phyloP scores from a whole-genome alignment of 1,140 invertebrate species.

The Drosophila setifemur region DNA sequence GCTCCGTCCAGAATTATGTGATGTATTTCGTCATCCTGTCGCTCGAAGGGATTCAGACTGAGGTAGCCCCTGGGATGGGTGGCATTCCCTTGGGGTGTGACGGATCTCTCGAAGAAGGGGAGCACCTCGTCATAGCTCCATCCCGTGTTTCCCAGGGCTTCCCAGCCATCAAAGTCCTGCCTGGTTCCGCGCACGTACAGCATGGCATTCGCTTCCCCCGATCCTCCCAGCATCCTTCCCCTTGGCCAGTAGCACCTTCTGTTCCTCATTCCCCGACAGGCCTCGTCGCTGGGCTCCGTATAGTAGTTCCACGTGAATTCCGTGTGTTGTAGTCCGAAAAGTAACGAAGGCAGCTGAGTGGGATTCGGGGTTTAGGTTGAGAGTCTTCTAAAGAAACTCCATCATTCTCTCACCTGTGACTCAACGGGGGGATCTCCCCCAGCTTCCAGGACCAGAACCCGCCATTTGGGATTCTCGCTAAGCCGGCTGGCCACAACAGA shows the following conservation, averaged over 20 bases:
- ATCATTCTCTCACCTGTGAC: conserved; percentile 75
- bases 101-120: conserved; percentile 81
- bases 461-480: conserved; percentile 83
- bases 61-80: conserved; percentile 56
- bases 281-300: conserved; percentile 84
- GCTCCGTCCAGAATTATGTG: conserved; percentile 31
- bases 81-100: conserved; percentile 74
- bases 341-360: conserved; percentile 84
- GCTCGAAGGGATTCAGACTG: conserved; percentile 45
- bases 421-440: conserved; percentile 84
- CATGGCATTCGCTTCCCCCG: conserved; percentile 92
- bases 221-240: conserved; percentile 90
- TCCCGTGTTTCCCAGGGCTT: conserved; percentile 82
- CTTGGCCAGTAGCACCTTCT: conserved; percentile 86
- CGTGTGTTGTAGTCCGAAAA: conserved; percentile 83
- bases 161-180: conserved; percentile 85
- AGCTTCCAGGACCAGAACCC: conserved; percentile 86
- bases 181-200: conserved; percentile 67
- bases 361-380: background rate
- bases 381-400: background rate
- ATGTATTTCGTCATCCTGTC: conserved; percentile 69
- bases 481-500: conserved; percentile 85
- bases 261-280: conserved; percentile 84
- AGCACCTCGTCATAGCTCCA: conserved; percentile 72
- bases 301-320: conserved; percentile 87